These are phyloP conservation scores for Mesorhabditis belari DNA, from an alignment of 2,888 invertebrate species.

Conservation along the genomic window DNA sequence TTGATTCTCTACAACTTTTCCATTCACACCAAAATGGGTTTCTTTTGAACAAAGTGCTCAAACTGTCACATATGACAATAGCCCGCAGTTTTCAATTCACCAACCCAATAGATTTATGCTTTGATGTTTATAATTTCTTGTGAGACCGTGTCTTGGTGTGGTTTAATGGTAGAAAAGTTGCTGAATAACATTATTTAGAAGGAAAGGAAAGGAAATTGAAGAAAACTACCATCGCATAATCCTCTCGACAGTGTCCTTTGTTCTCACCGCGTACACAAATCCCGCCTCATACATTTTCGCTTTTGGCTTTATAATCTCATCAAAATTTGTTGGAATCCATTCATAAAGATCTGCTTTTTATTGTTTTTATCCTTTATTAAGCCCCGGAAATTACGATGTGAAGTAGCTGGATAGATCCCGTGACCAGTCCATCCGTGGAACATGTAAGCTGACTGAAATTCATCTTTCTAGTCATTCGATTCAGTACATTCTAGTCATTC, in stretches of 20 bases:
- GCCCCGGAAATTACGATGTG: background rate
- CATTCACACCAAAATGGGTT: no score
- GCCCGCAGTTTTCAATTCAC: no score
- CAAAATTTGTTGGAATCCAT: slow-evolving; percentile 44
- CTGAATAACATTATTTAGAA: background rate
- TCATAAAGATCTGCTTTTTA: slow-evolving; percentile 50
- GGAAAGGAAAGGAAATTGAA: background rate
- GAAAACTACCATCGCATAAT: slow-evolving; percentile 44
- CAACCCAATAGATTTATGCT: no score
- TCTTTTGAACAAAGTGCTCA: no score
- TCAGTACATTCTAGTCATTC: no score
- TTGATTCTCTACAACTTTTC: no score
- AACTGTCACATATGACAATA: no score
- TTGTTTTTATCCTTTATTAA: no score
- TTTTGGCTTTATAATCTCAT: slow-evolving; percentile 23
- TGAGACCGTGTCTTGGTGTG: no score
- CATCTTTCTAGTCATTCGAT: background rate
- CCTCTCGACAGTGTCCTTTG: slow-evolving; percentile 20
- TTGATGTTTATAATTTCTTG: no score
- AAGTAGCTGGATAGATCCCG: background rate
- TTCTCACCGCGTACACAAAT: slow-evolving; percentile 7
- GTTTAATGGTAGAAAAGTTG: no score
- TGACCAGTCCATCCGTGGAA: background rate
- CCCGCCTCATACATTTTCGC: slow-evolving; percentile 46
- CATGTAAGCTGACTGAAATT: background rate